Evolutionary conservation across 2,888 invertebrate genomes (phyloP), one percentile per base, ranked within the genome.

Genomic region (Ormyrus rosae): DNA sequence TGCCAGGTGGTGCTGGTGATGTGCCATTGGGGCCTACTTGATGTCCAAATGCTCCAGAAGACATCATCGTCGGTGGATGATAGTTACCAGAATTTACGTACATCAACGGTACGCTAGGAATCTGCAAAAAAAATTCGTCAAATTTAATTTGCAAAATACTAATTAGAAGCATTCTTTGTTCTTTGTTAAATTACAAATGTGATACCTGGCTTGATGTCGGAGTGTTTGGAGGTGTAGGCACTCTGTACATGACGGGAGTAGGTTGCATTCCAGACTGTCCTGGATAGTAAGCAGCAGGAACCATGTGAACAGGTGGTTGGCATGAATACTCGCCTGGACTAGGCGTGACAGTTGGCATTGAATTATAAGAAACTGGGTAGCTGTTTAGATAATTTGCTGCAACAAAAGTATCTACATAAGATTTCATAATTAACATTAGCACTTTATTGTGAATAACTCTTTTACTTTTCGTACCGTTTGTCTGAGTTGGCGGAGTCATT

Each of bases 61-160:
- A 84, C 64, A 90, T 85, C 86, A 90, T 87, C 5, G 89, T 83
- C 13, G 88, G 87, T 48, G 89, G 86, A 5, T 88, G 85, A 78
- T 90, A 90, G 67, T 85, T 88, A 13, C 88, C 87, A n/a, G 90
- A 90, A 82, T 90, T 90, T 4, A 90, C 87, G 64, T 90, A 90
- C 90, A 90, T 90, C 81, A 90, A 68, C 8, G 90, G 90, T 78
- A 90, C 85, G 55, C 87, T 88, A 11, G 90, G 87, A 85, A 90
- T 89, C 88, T 89, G 81, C 48, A 82, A 10, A 6, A 80, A 73
- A 46, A 74, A 63, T 46, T 51, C 58, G 10, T 63, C 19, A 63
- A 34, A 34, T 34, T 34, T 34, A 34, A 34, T 34, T 34, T 34
- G 34, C 34, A 1, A 34, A 34, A 34, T 34, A 34, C 34, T 34